Conservation (phyloP, 2,888 invertebrate species). For the Andricus curvator region DNA sequence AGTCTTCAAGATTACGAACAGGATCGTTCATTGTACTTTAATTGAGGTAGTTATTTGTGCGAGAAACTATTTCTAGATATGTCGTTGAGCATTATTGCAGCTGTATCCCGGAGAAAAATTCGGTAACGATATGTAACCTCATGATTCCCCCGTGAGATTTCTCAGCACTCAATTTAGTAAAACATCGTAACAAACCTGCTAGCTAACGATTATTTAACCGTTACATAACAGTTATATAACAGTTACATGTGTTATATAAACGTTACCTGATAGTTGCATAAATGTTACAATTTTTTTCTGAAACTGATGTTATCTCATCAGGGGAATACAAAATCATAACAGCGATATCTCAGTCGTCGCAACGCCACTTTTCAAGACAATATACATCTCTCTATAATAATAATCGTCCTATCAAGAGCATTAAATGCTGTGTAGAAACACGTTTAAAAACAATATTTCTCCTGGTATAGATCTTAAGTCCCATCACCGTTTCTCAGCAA, state of each 20-base stretch:
- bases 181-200: background rate
- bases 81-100: constrained; percentile 38
- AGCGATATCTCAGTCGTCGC: background rate
- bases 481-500: background rate
- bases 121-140: constrained; percentile 8
- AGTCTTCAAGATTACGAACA: constrained; percentile 34
- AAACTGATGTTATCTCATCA: background rate
- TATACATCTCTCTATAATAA: background rate
- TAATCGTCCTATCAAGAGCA: background rate
- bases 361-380: background rate
- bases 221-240: background rate
- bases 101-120: constrained; percentile 7
- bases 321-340: background rate
- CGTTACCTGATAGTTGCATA: background rate
- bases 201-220: background rate
- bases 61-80: constrained; percentile 2
- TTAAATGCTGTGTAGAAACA: too few relatives aligned
- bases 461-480: background rate
- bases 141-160: constrained; percentile 15
- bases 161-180: background rate
- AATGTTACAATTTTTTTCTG: background rate
- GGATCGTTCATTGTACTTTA: constrained; percentile 33
- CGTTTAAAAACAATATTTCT: background rate
- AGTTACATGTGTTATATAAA: background rate
- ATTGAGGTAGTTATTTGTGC: constrained; percentile 12